Base-by-base conservation (phyloP, 2,888 invertebrate genomes). In the Junonia oenone region DNA sequence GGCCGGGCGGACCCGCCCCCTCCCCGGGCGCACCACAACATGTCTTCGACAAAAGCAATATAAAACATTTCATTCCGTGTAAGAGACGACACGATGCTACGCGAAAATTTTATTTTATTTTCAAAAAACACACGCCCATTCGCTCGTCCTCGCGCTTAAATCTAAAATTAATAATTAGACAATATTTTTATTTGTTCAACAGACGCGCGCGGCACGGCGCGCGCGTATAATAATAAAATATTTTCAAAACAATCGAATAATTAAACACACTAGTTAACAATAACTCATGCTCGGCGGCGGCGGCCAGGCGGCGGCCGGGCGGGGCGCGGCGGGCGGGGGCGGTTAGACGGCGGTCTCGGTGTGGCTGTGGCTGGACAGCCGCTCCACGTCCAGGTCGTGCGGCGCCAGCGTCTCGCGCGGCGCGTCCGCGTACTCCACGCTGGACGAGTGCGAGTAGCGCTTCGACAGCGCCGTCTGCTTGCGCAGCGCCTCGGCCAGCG, bases 401-500 rank as follows among this genome's bases (percentile, higher is more conserved):
- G 97, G 95, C 91, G 95, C 95, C 81, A 97, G 92, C 87, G 95
- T 94, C 85, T 96, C 96, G 75, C 95, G 95, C 90, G 95, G 94
- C 91, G 95, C 94, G 91, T 96, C 96, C 45, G 52, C 75, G 91
- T 96, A 97, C 90, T 97, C 97, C 91, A 97, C 95, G 92, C 96
- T 96, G 59, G 86, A 84, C 91, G 97, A 95, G 91, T 97, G 96
- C 78, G 97, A 97, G 89, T 96, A 94, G 82, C 97, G 95, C 92
- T 97, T 97, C 85, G 94, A 95, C 72, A 97, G 93, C 86, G 97
- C 96, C 78, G 97, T 94, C 93, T 97, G 97, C 92, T 97, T 97
- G 87, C 97, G 95, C 79, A 97, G 94, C 85, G 96, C 97, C 92
- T 97, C 97, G 64, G 97, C 97, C 84, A 97, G 93, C 91, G 97